phyloP scores from a whole-genome alignment of 2,888 invertebrate genomes.

The Cephonodes hylas region DNA sequence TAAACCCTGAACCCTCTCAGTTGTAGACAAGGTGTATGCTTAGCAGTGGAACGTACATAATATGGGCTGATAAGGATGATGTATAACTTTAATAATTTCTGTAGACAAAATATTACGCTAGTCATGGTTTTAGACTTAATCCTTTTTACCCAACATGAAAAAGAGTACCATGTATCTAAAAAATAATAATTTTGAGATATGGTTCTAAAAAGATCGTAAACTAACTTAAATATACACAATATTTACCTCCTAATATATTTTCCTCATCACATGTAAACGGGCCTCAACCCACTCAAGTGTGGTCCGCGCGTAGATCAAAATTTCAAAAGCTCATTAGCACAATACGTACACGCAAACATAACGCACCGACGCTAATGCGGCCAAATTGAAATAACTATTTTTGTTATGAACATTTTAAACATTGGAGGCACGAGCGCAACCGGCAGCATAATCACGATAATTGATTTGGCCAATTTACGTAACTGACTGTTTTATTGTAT shows the following conservation, averaged over 20 bases:
- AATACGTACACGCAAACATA: slow-evolving; percentile 11
- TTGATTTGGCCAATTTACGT: slow-evolving; percentile 55
- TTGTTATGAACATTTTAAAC: slow-evolving; percentile 53
- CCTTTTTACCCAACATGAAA: too few species aligned
- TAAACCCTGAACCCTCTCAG: too few species aligned
- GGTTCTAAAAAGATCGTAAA: too few species aligned
- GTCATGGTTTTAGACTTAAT: too few species aligned
- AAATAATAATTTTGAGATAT: too few species aligned
- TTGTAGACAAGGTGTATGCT: too few species aligned
- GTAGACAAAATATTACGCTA: too few species aligned
- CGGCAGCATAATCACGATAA: slow-evolving; percentile 50
- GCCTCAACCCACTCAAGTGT: slow-evolving; percentile 27
- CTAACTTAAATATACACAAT: too few species aligned
- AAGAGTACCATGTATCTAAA: too few species aligned
- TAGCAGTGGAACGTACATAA: too few species aligned
- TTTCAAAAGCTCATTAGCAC: slow-evolving; percentile 15
- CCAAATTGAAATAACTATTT: slow-evolving; percentile 66
- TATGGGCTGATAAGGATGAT: too few species aligned
- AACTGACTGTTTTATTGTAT: slow-evolving; percentile 34
- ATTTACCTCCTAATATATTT: not conserved
- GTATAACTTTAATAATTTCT: too few species aligned
- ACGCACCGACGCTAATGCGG: slow-evolving; percentile 43
- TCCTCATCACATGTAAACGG: not conserved
- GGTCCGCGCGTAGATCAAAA: slow-evolving; percentile 39
- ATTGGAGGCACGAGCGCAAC: slow-evolving; percentile 45